Conservation (phyloP, 2,797 vertebrate species). For the Dromococcyx pavoninus region DNA sequence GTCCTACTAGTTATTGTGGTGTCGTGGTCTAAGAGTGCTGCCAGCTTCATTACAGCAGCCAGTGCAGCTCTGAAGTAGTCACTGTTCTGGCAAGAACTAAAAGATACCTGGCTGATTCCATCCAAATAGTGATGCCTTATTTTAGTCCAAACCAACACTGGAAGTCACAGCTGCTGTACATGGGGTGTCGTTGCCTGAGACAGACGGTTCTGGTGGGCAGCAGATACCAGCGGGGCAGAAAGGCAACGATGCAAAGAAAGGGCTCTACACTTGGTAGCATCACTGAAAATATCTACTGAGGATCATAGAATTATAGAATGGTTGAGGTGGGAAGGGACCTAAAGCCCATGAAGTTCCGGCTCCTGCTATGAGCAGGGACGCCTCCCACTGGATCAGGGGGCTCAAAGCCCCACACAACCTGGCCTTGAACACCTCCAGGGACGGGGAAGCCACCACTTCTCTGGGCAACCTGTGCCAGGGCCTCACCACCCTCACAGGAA, state of each 20-base stretch:
- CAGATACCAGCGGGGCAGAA: background rate
- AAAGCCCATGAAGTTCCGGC: too few species aligned
- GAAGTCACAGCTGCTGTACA: background rate
- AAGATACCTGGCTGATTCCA: background rate
- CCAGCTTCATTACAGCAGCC: background rate
- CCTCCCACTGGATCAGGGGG: too few species aligned
- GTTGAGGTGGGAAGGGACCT: too few species aligned
- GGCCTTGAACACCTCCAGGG: too few species aligned
- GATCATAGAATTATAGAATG: too few species aligned
- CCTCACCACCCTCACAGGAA: too few species aligned
- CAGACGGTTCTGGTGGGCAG: background rate
- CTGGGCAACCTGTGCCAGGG: too few species aligned
- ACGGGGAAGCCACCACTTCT: too few species aligned
- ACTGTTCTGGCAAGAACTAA: background rate
- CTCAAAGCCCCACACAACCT: too few species aligned
- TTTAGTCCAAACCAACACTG: background rate
- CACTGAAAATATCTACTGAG: background rate
- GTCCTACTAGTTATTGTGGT: background rate
- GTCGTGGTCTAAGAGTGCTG: background rate
- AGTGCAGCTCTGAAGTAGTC: background rate
- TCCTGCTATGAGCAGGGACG: too few species aligned
- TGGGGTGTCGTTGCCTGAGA: background rate
- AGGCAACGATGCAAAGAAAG: too few species aligned
- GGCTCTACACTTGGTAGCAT: background rate
- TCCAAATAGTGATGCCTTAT: accelerated